Evolutionary conservation across 1,140 invertebrate species (phyloP).

Genomic region (Leptonema lineaticorne): DNA sequence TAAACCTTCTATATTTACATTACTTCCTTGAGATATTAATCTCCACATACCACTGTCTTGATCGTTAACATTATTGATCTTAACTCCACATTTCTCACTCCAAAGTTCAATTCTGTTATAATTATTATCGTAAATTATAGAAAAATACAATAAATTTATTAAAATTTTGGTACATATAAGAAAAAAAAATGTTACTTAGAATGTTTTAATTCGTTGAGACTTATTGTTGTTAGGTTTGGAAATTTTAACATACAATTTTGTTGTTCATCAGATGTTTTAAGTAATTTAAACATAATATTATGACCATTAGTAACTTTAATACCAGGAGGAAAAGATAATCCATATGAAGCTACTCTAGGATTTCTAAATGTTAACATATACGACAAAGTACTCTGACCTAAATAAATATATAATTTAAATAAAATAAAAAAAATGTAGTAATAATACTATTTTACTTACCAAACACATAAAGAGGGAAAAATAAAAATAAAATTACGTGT

Average conservation of each 20-base stretch:
- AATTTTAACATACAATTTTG: conserved; percentile 28
- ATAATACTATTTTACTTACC: too few species aligned
- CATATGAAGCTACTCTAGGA: neutral
- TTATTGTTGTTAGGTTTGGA: conserved; percentile 19
- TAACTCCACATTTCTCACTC: conserved; percentile 34
- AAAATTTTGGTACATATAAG: neutral
- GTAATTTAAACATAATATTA: conserved; percentile 29
- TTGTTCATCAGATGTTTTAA: conserved; percentile 26
- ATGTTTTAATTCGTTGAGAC: conserved; percentile 13
- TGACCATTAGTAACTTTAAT: conserved; percentile 16
- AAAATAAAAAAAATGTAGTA: too few species aligned
- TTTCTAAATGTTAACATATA: neutral
- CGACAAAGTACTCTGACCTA: neutral
- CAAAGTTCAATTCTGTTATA: conserved; percentile 32
- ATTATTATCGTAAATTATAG: neutral
- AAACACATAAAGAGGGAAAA: too few species aligned
- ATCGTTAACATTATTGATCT: conserved; percentile 25
- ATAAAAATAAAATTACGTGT: too few species aligned
- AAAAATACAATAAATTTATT: neutral
- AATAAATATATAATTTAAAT: too few species aligned
- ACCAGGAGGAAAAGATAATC: conserved; percentile 28
- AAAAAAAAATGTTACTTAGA: conserved; percentile 21
- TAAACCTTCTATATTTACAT: conserved; percentile 25
- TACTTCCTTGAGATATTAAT: conserved; percentile 29
- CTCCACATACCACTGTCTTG: conserved; percentile 30